These are phyloP conservation scores for Plectrocnemia conspersa DNA, from an alignment of 1,140 invertebrate species.

Conservation along the genomic window DNA sequence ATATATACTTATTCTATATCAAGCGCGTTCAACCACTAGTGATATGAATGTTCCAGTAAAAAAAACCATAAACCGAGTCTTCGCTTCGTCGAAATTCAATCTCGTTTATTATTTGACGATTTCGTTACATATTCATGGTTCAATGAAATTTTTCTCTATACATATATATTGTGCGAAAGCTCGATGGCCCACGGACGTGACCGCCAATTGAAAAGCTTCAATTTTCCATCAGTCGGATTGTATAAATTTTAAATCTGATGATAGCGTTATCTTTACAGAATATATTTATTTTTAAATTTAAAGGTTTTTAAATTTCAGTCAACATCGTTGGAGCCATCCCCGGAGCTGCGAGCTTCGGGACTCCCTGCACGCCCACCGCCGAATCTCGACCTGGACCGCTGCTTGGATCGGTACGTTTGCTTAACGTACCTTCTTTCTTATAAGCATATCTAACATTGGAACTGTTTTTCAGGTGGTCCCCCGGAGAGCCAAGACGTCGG, in stretches of 20 bases:
- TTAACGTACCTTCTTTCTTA: slow-evolving; percentile 13
- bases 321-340: slow-evolving; percentile 45
- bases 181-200: background rate
- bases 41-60: no score
- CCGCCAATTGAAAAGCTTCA: background rate
- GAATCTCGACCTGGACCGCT: slow-evolving; percentile 53
- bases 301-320: slow-evolving; percentile 39
- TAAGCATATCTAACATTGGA: no score
- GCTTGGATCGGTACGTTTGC: slow-evolving; percentile 52
- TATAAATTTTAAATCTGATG: background rate
- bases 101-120: no score
- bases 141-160: no score
- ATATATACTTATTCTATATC: no score
- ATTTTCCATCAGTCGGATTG: background rate
- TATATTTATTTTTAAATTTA: background rate
- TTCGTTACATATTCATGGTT: no score
- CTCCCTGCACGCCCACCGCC: slow-evolving; percentile 49
- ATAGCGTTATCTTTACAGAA: background rate
- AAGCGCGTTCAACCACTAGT: no score
- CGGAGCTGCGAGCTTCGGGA: slow-evolving; percentile 47
- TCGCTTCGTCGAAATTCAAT: no score
- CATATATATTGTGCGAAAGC: no score
- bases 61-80: no score
- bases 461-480: slow-evolving; percentile 32
- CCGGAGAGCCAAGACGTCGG: slow-evolving; percentile 30